Conservation (phyloP, 1,140 invertebrate genomes). For the Philotrypesis tridentata region DNA sequence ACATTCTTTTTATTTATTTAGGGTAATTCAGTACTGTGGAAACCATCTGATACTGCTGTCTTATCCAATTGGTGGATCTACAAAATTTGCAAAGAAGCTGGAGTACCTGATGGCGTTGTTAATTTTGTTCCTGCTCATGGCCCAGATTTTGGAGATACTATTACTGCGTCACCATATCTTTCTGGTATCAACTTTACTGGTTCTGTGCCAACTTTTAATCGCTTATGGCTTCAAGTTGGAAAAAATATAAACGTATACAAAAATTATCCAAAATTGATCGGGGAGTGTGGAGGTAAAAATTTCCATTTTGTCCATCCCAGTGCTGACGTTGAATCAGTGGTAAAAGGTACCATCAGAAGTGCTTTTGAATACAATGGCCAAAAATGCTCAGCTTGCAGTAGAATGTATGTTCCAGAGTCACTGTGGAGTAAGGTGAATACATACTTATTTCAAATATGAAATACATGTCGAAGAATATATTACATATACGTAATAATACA, state of each 20-base stretch:
- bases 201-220: slow-evolving; percentile 96
- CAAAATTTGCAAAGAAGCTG: slow-evolving; percentile 93
- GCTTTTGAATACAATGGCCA: slow-evolving; percentile 98
- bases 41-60: slow-evolving; percentile 98
- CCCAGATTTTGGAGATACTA: slow-evolving; percentile 94
- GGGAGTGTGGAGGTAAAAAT: slow-evolving; percentile 99
- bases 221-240: slow-evolving; percentile 94
- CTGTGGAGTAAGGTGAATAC: slow-evolving; percentile 85
- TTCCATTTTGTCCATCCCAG: slow-evolving; percentile 97
- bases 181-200: slow-evolving; percentile 98
- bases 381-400: slow-evolving; percentile 98
- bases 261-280: slow-evolving; percentile 95
- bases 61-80: slow-evolving; percentile 97
- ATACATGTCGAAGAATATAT: no score
- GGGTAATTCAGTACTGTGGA: slow-evolving; percentile 98
- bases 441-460: slow-evolving; percentile 1
- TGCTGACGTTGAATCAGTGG: slow-evolving; percentile 89
- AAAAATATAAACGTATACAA: slow-evolving; percentile 89
- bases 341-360: slow-evolving; percentile 89
- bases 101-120: slow-evolving; percentile 95
- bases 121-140: slow-evolving; percentile 98
- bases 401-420: slow-evolving; percentile 95
- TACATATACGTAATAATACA: background rate
- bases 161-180: slow-evolving; percentile 89
- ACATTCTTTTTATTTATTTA: slow-evolving; percentile 62